Base-by-base conservation (phyloP, 2,113 vertebrate genomes). In the Girardinichthys multiradiatus region DNA sequence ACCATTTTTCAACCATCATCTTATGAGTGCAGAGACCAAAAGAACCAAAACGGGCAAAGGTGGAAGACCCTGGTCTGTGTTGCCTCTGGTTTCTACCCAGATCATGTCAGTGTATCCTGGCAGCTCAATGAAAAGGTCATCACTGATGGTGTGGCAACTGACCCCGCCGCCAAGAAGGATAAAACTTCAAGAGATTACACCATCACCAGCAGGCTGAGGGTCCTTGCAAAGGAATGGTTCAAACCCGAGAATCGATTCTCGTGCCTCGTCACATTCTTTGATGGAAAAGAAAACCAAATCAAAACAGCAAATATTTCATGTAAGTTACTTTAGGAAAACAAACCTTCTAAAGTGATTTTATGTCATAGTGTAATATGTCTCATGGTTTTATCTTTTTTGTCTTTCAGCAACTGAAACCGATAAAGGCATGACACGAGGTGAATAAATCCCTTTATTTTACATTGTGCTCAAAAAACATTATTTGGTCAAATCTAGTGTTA, bases 41-140 rank as follows among this genome's bases (percentile, higher is more conserved):
- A 45, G 4, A 45, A 17, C 4, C 1, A 45, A 0, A 2, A 30
- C 11, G 2, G 70, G 0, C 0, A 9, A 2, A 39, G 30, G 26
- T 90, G 90, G 72, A 95, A 94, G 84, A 97, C 97, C 0, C 58
- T 99, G 9, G 93, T 98, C 1, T 98, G 97, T 70, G 83, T 96
- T 84, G 96, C 90, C 70, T 93, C 73, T 0, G 83, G 42, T 27
- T 98, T 98, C 94, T 98, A 92, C 85, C 97, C 97, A 0, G 95
- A 98, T 88, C 94, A 96, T 26, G 81, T 97, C 78, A 51, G 11
- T 0, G 80, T 98, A 21, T 42, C 0, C 37, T 99, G 97, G 97
- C 0, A 62, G 31, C n/a, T 93, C 30, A 88, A 93, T 0, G 87
- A 2, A 0, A 0, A 7, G 0, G 0, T n/a, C 0, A 69, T 57